These are phyloP conservation scores for Acleris sparsana DNA, from an alignment of 2,888 invertebrate species.

Conservation along the genomic window DNA sequence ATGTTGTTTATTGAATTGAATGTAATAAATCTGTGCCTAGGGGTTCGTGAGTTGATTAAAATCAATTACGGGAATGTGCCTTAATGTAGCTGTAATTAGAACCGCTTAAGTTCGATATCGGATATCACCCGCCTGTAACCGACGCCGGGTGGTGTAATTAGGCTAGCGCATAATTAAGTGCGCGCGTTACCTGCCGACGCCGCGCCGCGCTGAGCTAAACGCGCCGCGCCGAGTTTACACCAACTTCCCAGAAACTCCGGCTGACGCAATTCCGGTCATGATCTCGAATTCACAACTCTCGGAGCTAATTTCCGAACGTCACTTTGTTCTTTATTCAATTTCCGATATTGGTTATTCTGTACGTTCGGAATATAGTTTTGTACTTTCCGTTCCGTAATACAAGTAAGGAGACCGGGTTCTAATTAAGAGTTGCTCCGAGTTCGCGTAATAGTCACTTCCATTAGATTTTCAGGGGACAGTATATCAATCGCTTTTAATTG, in stretches of 20 bases:
- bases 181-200: slow-evolving; percentile 37
- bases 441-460: not conserved
- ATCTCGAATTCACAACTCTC: slow-evolving; percentile 77
- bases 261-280: slow-evolving; percentile 81
- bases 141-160: slow-evolving; percentile 29
- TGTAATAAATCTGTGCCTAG: too few species aligned
- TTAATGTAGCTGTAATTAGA: slow-evolving; percentile 25
- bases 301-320: slow-evolving; percentile 81
- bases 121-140: slow-evolving; percentile 32
- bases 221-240: slow-evolving; percentile 67
- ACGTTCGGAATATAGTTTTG: slow-evolving; percentile 49
- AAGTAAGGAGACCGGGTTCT: slow-evolving; percentile 2
- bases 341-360: slow-evolving; percentile 71
- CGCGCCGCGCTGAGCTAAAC: slow-evolving; percentile 55
- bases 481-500: not conserved
- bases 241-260: slow-evolving; percentile 74
- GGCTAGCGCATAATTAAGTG: slow-evolving; percentile 35
- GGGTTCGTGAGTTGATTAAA: not conserved
- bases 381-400: slow-evolving; percentile 22
- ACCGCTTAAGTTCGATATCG: slow-evolving; percentile 26
- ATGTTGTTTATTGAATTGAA: too few species aligned
- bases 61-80: not conserved
- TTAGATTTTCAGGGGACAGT: not conserved
- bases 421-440: slow-evolving; percentile 1
- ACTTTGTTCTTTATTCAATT: slow-evolving; percentile 83